These are phyloP conservation scores for Alethe castanea DNA, from an alignment of 2,113 vertebrate species.

Conservation along the genomic window DNA sequence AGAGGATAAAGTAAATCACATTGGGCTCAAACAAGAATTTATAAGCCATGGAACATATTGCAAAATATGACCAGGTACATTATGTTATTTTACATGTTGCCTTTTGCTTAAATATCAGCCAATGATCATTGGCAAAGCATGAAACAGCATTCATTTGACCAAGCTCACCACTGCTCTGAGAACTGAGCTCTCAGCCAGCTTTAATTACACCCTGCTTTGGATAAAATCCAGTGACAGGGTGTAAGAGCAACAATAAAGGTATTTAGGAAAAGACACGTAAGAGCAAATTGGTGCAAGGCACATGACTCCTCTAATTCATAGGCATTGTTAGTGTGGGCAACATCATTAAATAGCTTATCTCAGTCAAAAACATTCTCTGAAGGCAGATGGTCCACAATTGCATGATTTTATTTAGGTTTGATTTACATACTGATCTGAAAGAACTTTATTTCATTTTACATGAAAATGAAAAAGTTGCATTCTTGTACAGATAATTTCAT, in stretches of 20 bases:
- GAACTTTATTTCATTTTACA: neutral
- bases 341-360: neutral
- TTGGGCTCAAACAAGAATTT: neutral
- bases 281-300: neutral
- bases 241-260: neutral
- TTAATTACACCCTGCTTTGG: neutral
- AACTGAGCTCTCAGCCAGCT: neutral
- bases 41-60: neutral
- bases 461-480: neutral
- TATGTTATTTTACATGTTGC: neutral
- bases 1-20: neutral
- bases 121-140: neutral
- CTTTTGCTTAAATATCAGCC: neutral
- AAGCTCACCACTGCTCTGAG: neutral
- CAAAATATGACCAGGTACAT: neutral
- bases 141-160: neutral
- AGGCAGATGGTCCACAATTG: constrained; percentile 14
- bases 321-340: neutral
- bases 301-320: neutral
- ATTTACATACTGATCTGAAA: neutral
- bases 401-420: neutral
- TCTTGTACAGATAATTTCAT: neutral
- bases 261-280: neutral
- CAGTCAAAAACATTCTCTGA: neutral
- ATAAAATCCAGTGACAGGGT: neutral